These are phyloP conservation scores for Rhinophrynus dorsalis DNA, from an alignment of 2,797 vertebrate species.

Conservation along the genomic window DNA sequence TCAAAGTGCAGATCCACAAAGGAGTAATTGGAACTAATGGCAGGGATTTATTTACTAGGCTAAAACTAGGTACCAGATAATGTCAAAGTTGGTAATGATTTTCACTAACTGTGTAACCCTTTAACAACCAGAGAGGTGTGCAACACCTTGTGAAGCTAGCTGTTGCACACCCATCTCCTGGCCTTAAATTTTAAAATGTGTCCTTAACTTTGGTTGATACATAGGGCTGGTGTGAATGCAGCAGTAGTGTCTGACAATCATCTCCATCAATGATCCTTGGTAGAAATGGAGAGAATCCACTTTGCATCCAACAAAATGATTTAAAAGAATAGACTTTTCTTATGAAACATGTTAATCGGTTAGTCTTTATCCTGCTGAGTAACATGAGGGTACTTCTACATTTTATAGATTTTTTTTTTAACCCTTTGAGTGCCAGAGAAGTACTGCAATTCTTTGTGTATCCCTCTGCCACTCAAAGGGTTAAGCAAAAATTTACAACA, in stretches of 20 bases:
- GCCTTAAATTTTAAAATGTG: too few relatives aligned
- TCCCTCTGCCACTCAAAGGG: too few relatives aligned
- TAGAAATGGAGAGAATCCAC: neutral
- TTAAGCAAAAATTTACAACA: too few relatives aligned
- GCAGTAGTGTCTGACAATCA: conserved; percentile 31
- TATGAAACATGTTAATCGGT: too few relatives aligned
- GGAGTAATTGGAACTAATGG: neutral
- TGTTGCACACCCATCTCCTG: neutral
- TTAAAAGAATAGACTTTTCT: neutral
- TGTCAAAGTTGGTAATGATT: neutral
- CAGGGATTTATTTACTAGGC: neutral
- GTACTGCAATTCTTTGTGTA: too few relatives aligned
- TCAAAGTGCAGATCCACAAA: conserved; percentile 12
- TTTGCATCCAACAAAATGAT: neutral
- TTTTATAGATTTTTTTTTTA: too few relatives aligned
- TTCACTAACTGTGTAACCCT: too few relatives aligned
- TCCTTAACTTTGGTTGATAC: too few relatives aligned
- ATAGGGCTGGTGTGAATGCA: neutral
- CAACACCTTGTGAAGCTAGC: neutral
- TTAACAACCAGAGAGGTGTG: too few relatives aligned
- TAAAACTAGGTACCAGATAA: neutral
- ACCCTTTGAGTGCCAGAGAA: too few relatives aligned
- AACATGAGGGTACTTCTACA: too few relatives aligned
- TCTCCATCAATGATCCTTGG: neutral
- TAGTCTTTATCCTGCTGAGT: too few relatives aligned